Evolutionary conservation across 2,797 vertebrate species (phyloP).

Genomic region (Apogon hyalosoma): DNA sequence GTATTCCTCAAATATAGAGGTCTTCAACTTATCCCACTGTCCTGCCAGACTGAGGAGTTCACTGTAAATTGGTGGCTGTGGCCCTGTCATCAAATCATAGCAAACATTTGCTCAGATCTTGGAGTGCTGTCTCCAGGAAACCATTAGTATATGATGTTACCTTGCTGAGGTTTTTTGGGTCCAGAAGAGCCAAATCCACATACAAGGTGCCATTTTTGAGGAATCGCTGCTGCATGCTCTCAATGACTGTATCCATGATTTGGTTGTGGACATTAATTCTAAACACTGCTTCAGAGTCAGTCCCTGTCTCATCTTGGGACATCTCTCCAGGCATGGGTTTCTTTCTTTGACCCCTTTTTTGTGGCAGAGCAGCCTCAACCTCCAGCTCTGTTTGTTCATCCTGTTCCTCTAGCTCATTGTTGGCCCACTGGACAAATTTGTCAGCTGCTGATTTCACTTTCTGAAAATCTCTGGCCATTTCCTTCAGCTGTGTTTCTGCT

Average conservation of each 20-base stretch:
- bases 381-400: too few species aligned
- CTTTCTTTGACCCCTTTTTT: constrained; percentile 5
- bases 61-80: constrained; percentile 8
- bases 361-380: constrained; percentile 15
- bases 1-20: constrained; percentile 8
- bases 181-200: constrained; percentile 19
- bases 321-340: constrained; percentile 19
- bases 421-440: constrained; percentile 20
- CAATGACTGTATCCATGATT: constrained; percentile 28
- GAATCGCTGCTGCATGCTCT: constrained; percentile 15
- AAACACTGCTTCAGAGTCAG: background rate
- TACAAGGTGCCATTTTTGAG: constrained; percentile 7
- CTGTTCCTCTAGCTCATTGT: too few species aligned
- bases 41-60: constrained; percentile 6
- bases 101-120: background rate
- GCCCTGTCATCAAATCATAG: constrained; percentile 6
- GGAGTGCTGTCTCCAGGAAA: constrained; percentile 9
- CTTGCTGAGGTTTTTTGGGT: constrained; percentile 3
- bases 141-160: background rate
- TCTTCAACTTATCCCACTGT: constrained; percentile 14
- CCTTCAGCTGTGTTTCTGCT: background rate
- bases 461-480: constrained; percentile 6
- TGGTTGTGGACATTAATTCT: constrained; percentile 17
- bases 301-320: constrained; percentile 2
- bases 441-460: constrained; percentile 16